Percentiles rank a stretch among this genome's conserved stretches.
Evolutionary conservation across 2,797 vertebrate species (phyloP).

Genomic region (Agapornis canus): DNA sequence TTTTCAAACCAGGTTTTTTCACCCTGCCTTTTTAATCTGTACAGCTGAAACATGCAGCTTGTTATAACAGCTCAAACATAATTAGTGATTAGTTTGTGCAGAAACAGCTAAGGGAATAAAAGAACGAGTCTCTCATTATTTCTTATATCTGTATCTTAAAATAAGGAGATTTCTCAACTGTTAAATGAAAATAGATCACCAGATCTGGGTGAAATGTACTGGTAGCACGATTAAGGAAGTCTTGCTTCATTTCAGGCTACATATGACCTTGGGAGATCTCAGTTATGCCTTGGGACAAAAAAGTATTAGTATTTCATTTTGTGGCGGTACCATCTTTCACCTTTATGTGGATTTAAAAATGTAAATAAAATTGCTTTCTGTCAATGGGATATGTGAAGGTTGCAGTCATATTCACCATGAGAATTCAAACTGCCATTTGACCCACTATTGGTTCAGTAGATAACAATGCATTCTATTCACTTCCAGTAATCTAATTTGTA

Average conservation of each 20-base stretch:
- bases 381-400: slow-evolving; percentile 76
- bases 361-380: slow-evolving; percentile 81
- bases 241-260: slow-evolving; percentile 61
- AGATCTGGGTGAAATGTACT: not conserved
- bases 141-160: not conserved
- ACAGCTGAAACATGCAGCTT: not conserved
- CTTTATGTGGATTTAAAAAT: slow-evolving; percentile 79
- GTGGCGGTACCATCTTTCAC: slow-evolving; percentile 71
- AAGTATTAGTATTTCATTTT: slow-evolving; percentile 69
- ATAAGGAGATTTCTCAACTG: not conserved
- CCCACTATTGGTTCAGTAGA: slow-evolving; percentile 73
- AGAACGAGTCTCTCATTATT: not conserved
- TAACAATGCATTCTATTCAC: slow-evolving; percentile 73
- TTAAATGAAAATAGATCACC: slow-evolving; percentile 18
- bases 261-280: slow-evolving; percentile 73
- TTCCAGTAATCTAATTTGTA: slow-evolving; percentile 75
- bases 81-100: slow-evolving; percentile 5
- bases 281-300: slow-evolving; percentile 61
- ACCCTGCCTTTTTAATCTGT: not conserved
- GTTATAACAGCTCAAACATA: not conserved
- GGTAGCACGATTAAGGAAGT: not conserved
- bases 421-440: slow-evolving; percentile 77
- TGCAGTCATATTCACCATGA: slow-evolving; percentile 52
- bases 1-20: not conserved
- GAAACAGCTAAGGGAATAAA: not conserved